These are phyloP conservation scores for Anguilla obscura DNA, from an alignment of 2,797 vertebrate species.

Conservation along the genomic window DNA sequence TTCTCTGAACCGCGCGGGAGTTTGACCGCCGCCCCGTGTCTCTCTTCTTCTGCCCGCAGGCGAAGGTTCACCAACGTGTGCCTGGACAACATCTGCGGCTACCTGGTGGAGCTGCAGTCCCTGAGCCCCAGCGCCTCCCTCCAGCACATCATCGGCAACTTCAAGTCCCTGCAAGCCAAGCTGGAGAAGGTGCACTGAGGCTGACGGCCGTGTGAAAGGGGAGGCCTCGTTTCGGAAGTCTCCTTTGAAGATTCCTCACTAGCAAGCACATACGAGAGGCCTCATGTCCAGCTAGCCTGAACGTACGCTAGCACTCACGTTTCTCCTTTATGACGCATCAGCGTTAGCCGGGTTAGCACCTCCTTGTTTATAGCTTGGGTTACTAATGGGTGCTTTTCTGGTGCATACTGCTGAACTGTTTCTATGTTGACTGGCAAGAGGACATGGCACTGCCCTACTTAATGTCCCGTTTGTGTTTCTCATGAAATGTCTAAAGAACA, in stretches of 20 bases:
- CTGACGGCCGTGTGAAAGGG: background rate
- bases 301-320: background rate
- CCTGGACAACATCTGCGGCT: slow-evolving; percentile 91
- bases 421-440: background rate
- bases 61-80: slow-evolving; percentile 90
- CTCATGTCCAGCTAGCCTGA: background rate
- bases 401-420: background rate
- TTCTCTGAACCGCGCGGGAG: background rate
- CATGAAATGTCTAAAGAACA: background rate
- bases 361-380: background rate
- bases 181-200: slow-evolving; percentile 87
- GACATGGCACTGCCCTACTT: background rate
- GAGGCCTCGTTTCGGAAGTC: background rate
- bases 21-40: background rate
- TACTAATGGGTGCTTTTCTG: background rate
- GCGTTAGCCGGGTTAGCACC: background rate
- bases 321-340: background rate
- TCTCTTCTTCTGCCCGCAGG: slow-evolving; percentile 58
- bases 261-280: background rate
- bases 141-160: slow-evolving; percentile 86
- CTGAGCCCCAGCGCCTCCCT: slow-evolving; percentile 82
- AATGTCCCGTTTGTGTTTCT: background rate
- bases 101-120: slow-evolving; percentile 95
- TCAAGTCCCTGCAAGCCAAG: slow-evolving; percentile 93
- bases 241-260: background rate